These are phyloP conservation scores for Copsychus sechellarum DNA, from an alignment of 2,113 vertebrate species.

Conservation along the genomic window DNA sequence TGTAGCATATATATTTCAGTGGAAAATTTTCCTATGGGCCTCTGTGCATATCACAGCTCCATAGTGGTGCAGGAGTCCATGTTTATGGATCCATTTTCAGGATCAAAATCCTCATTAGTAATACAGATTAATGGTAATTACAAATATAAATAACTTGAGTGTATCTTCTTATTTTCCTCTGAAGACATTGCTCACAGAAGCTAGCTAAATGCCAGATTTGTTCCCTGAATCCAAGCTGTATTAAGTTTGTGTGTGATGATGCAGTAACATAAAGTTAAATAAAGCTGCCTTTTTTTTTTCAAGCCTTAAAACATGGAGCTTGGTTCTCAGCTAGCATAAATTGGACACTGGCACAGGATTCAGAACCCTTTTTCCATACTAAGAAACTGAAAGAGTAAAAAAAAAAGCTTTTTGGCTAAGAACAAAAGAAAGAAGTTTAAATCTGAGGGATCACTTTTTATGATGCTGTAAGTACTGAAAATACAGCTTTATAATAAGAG, in stretches of 20 bases:
- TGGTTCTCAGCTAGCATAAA: constrained; percentile 31
- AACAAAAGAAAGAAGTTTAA: constrained; percentile 28
- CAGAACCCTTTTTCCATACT: constrained; percentile 27
- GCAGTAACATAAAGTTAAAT: constrained; percentile 45
- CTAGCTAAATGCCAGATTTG: constrained; percentile 42
- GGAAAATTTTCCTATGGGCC: constrained; percentile 56
- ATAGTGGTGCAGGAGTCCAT: not conserved
- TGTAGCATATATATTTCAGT: constrained; percentile 21
- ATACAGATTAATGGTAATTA: constrained; percentile 66
- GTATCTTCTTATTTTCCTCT: constrained; percentile 53
- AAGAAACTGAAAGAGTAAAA: not conserved
- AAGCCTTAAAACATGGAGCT: not conserved
- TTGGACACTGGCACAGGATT: not conserved
- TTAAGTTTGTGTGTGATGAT: constrained; percentile 40
- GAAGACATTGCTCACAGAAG: constrained; percentile 51
- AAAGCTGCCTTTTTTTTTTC: constrained; percentile 34
- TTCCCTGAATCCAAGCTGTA: constrained; percentile 51
- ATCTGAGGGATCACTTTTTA: constrained; percentile 21
- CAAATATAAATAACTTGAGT: constrained; percentile 63
- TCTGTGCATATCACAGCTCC: constrained; percentile 43
- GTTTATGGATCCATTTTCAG: constrained; percentile 65
- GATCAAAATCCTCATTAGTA: constrained; percentile 65
- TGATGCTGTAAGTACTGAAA: not conserved
- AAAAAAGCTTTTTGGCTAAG: not conserved
- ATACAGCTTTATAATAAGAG: not conserved